Evolutionary conservation across 2,888 invertebrate genomes (phyloP).

Genomic region (Nipponacmea schrenckii): DNA sequence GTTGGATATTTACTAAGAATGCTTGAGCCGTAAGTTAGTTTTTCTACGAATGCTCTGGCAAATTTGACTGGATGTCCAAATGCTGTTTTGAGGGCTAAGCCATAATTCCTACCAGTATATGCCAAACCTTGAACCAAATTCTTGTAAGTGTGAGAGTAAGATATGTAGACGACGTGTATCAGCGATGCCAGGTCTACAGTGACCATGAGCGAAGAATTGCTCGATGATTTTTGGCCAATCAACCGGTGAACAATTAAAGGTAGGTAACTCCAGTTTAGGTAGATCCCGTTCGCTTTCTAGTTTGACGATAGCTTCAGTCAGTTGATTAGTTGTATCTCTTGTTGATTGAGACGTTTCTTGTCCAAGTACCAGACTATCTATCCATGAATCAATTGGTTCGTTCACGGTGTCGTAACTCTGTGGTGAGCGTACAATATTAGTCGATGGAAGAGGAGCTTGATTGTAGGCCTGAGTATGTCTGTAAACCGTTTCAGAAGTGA

Average conservation of each 20-base stretch:
- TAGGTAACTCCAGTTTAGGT: neutral
- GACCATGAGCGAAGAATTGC: neutral
- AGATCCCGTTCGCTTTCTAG: neutral
- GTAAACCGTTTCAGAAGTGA: too few relatives aligned
- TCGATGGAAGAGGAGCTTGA: too few relatives aligned
- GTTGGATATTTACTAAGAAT: neutral
- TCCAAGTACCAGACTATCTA: neutral
- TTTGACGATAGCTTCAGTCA: neutral
- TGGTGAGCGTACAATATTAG: too few relatives aligned
- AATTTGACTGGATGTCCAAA: neutral
- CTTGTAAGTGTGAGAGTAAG: too few relatives aligned
- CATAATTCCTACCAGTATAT: neutral
- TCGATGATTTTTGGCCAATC: neutral
- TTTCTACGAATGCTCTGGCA: neutral
- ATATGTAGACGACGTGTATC: too few relatives aligned
- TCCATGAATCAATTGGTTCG: slow-evolving; percentile 1
- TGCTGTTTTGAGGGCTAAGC: neutral
- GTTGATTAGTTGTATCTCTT: neutral
- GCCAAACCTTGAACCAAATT: neutral
- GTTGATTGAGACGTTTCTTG: neutral
- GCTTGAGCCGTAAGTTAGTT: neutral
- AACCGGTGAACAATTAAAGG: neutral
- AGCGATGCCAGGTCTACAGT: too few relatives aligned
- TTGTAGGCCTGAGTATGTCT: too few relatives aligned
- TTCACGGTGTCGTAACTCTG: too few relatives aligned